Base-by-base conservation (phyloP, 2,797 vertebrate species). In the Pygocentrus nattereri region DNA sequence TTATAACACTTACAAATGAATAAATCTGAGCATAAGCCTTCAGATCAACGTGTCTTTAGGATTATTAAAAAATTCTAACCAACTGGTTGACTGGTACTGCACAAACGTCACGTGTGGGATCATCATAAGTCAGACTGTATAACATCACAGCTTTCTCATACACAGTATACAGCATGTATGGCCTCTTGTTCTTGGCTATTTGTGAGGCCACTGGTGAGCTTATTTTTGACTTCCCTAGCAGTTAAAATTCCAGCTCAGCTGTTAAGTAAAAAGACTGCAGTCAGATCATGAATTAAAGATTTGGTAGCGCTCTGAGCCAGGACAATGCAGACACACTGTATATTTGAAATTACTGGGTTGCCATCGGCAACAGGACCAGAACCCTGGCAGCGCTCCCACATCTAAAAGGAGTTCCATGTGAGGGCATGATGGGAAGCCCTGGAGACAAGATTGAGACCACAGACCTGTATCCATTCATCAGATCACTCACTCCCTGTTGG, bases 401-500 rank as follows among this genome's bases (percentile, higher is more conserved):
- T 87, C 88, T 91, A 90, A 91, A 87, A 93, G 93, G 89, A 90
- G 82, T 89, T 87, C 87, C 89, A 86, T 87, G 84, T 88, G 87
- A 85, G 88, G 80, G 76, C 64, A 92, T 91, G 88, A 90, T 92
- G 93, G 92, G 92, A 91, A 89, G 77, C 85, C 82, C 72, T 68
- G 82, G 82, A 82, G 80, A 82, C 82, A 76, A 86, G 75, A 87
- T 88, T 77, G 81, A 79, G 84, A 82, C 82, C 79, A 77, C 47
- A 78, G 87, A 92, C 91, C 83, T 82, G 84, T 61, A 87, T 84
- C 80, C 76, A 87, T 84, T 89, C 82, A 90, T 91, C 88, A 88
- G 80, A 90, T 91, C 88, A 88, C 79, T 38, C 25, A 50, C 62
- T 47, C 25, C 50, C 64, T 50, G 56, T 56, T 31, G 44, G 13